These are phyloP conservation scores for Planococcus citri DNA, from an alignment of 1,140 invertebrate species.

Conservation along the genomic window DNA sequence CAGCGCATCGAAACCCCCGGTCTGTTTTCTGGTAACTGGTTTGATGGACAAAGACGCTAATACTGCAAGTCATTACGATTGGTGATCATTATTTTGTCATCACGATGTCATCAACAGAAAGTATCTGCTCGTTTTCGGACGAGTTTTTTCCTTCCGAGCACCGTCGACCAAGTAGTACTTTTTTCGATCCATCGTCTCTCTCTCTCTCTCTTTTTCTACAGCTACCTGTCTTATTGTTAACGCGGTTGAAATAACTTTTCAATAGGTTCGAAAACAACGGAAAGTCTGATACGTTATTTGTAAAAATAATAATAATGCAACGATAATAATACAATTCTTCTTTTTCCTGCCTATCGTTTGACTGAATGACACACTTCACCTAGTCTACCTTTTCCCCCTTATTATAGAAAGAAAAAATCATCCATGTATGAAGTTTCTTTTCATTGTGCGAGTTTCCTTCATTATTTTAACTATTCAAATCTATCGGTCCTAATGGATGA, in stretches of 20 bases:
- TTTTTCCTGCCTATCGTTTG: constrained; percentile 16
- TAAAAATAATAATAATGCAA: constrained; percentile 18
- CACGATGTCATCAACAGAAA: constrained; percentile 17
- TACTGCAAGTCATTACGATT: constrained; percentile 18
- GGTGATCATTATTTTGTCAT: constrained; percentile 20
- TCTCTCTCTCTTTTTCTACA: too few species aligned
- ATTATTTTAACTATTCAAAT: constrained; percentile 10
- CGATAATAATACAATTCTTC: constrained; percentile 16
- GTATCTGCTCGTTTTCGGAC: not conserved
- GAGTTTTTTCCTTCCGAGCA: not conserved
- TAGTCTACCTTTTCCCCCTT: constrained; percentile 14
- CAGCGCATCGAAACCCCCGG: not conserved
- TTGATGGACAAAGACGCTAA: constrained; percentile 17
- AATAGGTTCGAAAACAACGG: constrained; percentile 19
- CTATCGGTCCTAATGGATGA: not conserved
- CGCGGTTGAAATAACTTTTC: constrained; percentile 13
- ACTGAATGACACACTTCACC: constrained; percentile 16
- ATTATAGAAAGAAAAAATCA: constrained; percentile 11
- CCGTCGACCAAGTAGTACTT: not conserved
- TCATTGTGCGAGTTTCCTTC: constrained; percentile 13
- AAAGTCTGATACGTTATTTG: constrained; percentile 19
- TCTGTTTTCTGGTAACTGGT: not conserved
- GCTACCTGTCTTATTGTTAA: constrained; percentile 18
- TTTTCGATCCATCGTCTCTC: not conserved
- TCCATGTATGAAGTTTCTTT: constrained; percentile 17